Base-by-base conservation (phyloP, 1,140 invertebrate genomes). In the Drosophila tristis region DNA sequence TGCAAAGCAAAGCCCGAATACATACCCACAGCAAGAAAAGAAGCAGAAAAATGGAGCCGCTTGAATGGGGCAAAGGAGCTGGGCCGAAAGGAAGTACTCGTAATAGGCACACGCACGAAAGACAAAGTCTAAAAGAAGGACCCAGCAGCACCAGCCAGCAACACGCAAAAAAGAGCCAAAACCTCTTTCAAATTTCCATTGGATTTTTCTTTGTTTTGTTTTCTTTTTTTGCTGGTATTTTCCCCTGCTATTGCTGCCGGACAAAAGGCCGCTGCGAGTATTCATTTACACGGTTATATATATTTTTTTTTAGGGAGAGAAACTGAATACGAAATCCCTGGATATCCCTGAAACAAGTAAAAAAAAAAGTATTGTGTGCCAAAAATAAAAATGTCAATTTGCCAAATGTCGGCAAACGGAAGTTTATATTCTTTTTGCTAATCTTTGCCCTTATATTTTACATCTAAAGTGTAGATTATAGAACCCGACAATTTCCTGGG, bases 351-450 rank as follows among this genome's bases (percentile, higher is more conserved):
- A 74, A 74, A 58, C 60, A 74, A 74, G 43, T 65, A 63, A 9
- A 62, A 79, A 9, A 62, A 79, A 68, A 72, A 73, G 66, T 76
- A 81, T 81, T 80, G 78, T 66, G 78, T 70, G 66, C 62, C 66
- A 85, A 81, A 81, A 78, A 72, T 81, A 89, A 89, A 89, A 87
- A 87, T 89, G 79, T 89, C 82, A 87, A 87, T 87, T 89, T 87
- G 82, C 82, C 82, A 87, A 87, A 84, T 79, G 82, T 70, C 79
- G 79, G 55, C 66, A 55, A 78, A 55, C 70, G 82, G 82, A 76
- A 78, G 71, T 64, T 78, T 56, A 63, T 58, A 15, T 66, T 26
- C 67, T 54, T 51, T 31, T 31, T 31, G 7, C 8, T 8, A 1
- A n/a, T n/a, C 9, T 9, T 35, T 35, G 11, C 11, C 4, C 2